Conservation (phyloP, 2,888 invertebrate species). For the Ommatoiulus sabulosus region DNA sequence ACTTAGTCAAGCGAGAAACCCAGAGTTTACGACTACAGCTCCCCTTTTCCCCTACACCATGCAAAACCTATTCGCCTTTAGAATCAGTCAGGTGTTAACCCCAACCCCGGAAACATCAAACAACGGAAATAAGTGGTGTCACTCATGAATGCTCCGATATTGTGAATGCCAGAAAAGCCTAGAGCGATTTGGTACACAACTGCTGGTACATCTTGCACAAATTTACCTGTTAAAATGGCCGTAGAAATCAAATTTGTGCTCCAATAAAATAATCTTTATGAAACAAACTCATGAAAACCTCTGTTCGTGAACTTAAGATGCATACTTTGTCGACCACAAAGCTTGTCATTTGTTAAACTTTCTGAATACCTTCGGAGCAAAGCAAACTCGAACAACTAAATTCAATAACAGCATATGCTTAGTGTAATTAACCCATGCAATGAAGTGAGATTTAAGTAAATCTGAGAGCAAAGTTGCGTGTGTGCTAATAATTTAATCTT, state of each 20-base stretch:
- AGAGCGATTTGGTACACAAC: not conserved
- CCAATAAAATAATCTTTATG: not conserved
- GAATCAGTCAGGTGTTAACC: conserved; percentile 4
- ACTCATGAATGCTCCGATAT: not conserved
- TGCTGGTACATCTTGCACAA: not conserved
- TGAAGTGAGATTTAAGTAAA: too few species aligned
- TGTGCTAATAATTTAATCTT: too few species aligned
- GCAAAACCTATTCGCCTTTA: not conserved
- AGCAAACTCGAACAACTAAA: too few species aligned
- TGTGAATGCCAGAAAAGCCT: not conserved
- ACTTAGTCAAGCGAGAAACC: not conserved
- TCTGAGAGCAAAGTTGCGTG: too few species aligned
- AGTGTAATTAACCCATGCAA: too few species aligned
- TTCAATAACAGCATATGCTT: too few species aligned
- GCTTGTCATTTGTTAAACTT: too few species aligned
- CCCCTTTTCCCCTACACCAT: not conserved
- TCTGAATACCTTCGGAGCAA: too few species aligned
- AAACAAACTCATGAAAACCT: too few species aligned
- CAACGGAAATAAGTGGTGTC: conserved; percentile 34
- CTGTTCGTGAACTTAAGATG: too few species aligned
- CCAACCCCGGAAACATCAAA: conserved; percentile 17
- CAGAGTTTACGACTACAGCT: not conserved
- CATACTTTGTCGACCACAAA: too few species aligned
- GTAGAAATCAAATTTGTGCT: not conserved
- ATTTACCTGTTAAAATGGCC: too few species aligned